A percentile compares a stretch with the other conserved stretches of the same genome.
phyloP scores from a whole-genome alignment of 2,113 vertebrate species.

The Hypocryptadius cinnamomeus region DNA sequence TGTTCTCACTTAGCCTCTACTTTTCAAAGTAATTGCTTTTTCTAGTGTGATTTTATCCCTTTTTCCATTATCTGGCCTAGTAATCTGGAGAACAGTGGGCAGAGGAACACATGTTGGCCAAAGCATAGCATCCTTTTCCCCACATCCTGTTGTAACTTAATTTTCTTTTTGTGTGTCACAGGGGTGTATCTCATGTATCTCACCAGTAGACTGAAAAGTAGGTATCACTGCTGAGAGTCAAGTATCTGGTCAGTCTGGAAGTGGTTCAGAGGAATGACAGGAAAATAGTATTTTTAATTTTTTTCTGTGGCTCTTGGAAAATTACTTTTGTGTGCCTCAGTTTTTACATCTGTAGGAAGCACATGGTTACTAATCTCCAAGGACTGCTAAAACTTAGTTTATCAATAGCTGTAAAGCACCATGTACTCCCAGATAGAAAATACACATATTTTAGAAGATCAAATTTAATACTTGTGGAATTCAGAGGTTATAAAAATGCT shows the following conservation, averaged over 20 bases:
- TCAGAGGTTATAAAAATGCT: not conserved
- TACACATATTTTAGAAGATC: not conserved
- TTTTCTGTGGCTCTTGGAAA: not conserved
- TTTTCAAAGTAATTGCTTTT: not conserved
- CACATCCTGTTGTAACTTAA: not conserved
- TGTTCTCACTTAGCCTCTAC: not conserved
- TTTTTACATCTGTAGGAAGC: not conserved
- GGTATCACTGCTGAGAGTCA: not conserved
- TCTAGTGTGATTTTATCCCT: not conserved
- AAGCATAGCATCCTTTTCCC: not conserved
- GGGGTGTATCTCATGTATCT: not conserved
- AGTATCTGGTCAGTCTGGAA: not conserved
- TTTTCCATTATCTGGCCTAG: not conserved
- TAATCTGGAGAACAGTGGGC: not conserved
- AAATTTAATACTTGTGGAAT: not conserved
- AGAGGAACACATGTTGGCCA: not conserved
- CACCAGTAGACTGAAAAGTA: not conserved
- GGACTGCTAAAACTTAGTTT: not conserved
- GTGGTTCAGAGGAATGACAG: not conserved
- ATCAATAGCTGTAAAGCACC: not conserved
- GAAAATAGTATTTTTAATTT: not conserved
- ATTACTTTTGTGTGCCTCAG: not conserved
- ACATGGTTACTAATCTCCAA: not conserved
- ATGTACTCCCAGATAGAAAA: not conserved
- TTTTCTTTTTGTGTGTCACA: not conserved